A percentile compares a stretch with the other conserved stretches of the same genome.
phyloP scores from a whole-genome alignment of 2,797 vertebrate species.

The Acanthornis magna region DNA sequence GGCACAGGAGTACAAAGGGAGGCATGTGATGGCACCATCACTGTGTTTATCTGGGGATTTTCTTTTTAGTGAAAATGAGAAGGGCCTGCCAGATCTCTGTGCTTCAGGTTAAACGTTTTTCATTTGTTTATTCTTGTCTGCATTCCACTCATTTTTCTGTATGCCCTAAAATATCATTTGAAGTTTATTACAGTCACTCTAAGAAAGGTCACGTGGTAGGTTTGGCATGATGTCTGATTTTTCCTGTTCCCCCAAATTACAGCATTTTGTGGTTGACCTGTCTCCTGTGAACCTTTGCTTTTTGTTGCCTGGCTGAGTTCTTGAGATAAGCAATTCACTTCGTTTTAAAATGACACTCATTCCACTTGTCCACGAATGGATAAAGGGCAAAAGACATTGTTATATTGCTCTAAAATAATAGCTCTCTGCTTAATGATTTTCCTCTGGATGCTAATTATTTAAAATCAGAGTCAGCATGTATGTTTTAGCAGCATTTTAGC shows the following conservation, averaged over 20 bases:
- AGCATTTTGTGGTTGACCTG: not conserved
- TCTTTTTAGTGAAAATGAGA: constrained; percentile 8
- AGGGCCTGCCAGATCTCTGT: constrained; percentile 17
- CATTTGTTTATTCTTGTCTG: constrained; percentile 56
- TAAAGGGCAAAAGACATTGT: not conserved
- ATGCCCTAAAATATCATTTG: constrained; percentile 46
- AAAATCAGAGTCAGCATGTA: not conserved
- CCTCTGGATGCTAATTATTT: not conserved
- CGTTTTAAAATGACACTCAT: not conserved
- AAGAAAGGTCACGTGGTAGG: not conserved
- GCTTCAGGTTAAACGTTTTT: constrained; percentile 42
- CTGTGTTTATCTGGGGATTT: not conserved
- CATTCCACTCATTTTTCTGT: constrained; percentile 34
- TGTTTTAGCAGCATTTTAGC: not conserved
- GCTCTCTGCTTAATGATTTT: not conserved
- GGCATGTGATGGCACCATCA: not conserved
- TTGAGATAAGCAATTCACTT: not conserved
- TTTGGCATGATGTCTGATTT: constrained; percentile 16
- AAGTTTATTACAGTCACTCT: not conserved
- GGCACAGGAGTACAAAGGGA: not conserved
- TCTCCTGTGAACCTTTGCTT: not conserved
- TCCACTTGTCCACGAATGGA: not conserved
- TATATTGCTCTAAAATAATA: not conserved
- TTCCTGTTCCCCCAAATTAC: not conserved
- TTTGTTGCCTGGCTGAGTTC: not conserved